These are phyloP conservation scores for Antheraea assamensis DNA, from an alignment of 2,888 invertebrate species.

Conservation along the genomic window DNA sequence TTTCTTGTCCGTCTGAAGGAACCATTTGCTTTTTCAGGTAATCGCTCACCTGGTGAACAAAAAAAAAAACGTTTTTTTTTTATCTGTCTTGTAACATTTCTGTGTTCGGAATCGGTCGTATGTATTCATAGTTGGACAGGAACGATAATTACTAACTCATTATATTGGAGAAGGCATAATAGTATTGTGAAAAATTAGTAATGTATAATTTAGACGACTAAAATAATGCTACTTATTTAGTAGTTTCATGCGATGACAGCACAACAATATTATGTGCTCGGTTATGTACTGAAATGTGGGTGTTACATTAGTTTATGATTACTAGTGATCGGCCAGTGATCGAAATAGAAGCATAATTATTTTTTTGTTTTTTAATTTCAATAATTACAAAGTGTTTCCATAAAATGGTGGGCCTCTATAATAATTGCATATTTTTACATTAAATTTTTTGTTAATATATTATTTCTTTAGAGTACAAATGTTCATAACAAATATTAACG, in stretches of 20 bases:
- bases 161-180: background rate
- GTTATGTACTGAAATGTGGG: too few species aligned
- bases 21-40: conserved; percentile 96
- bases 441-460: too few species aligned
- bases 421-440: too few species aligned
- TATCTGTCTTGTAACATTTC: background rate
- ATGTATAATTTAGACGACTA: background rate
- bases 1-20: conserved; percentile 88
- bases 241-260: background rate
- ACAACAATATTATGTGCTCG: too few species aligned
- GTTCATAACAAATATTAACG: too few species aligned
- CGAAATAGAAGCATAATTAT: too few species aligned
- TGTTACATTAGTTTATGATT: too few species aligned
- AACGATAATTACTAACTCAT: background rate
- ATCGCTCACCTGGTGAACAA: conserved; percentile 88
- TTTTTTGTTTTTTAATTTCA: too few species aligned
- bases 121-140: background rate
- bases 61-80: background rate
- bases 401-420: too few species aligned
- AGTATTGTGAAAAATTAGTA: background rate
- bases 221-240: background rate
- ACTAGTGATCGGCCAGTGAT: too few species aligned
- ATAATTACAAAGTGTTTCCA: too few species aligned
- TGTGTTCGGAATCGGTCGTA: background rate
- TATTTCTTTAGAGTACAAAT: too few species aligned